Evolutionary conservation across 1,140 invertebrate species (phyloP).

Genomic region (Elymnias hypermnestra): DNA sequence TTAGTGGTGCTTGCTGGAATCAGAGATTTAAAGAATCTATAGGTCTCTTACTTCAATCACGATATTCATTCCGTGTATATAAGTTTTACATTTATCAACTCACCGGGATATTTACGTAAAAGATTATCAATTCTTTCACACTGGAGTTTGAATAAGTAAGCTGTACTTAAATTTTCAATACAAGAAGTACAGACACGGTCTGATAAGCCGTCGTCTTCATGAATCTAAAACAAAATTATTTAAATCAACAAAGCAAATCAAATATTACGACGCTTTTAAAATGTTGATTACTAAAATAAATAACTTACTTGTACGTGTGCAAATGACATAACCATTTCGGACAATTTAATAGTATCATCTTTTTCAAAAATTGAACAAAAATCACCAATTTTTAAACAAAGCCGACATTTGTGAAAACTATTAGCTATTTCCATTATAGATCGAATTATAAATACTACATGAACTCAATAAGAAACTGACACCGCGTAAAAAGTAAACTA

Average conservation of each 20-base stretch:
- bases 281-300: too few species aligned
- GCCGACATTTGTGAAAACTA: slow-evolving; percentile 57
- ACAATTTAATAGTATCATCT: slow-evolving; percentile 63
- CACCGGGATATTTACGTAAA: slow-evolving; percentile 74
- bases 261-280: too few species aligned
- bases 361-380: slow-evolving; percentile 68
- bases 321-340: slow-evolving; percentile 77
- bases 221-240: slow-evolving; percentile 39
- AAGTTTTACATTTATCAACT: background rate
- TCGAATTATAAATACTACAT: background rate
- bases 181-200: slow-evolving; percentile 78
- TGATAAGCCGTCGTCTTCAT: slow-evolving; percentile 79
- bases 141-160: slow-evolving; percentile 80
- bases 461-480: background rate
- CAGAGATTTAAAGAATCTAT: too few species aligned
- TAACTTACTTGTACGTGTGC: slow-evolving; percentile 68
- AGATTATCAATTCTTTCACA: slow-evolving; percentile 79
- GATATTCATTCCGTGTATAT: too few species aligned
- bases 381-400: slow-evolving; percentile 66
- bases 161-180: slow-evolving; percentile 77
- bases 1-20: too few species aligned
- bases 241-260: background rate
- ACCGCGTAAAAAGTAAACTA: background rate
- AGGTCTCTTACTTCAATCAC: too few species aligned
- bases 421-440: slow-evolving; percentile 24